Conservation (phyloP, 2,888 invertebrate genomes). For the Campopleginae sp. region DNA sequence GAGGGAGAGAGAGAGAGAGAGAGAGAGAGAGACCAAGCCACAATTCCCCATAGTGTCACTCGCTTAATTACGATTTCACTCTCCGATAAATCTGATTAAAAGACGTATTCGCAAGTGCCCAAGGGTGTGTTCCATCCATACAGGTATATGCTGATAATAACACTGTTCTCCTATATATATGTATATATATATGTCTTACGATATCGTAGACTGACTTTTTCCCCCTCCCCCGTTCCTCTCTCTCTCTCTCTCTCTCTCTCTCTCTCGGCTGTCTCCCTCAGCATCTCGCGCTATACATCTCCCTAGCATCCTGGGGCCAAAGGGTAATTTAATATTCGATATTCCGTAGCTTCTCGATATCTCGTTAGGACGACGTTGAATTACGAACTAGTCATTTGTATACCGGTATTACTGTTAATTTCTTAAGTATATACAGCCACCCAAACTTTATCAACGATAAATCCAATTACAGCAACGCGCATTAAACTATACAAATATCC, state of each 20-base stretch:
- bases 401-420: constrained; percentile 20
- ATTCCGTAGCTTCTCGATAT: constrained; percentile 55
- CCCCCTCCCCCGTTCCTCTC: constrained; percentile 13
- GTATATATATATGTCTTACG: constrained; percentile 2
- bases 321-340: constrained; percentile 64
- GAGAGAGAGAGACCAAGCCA: constrained; percentile 51
- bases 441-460: not conserved
- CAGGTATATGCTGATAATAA: not conserved
- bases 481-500: not conserved
- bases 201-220: constrained; percentile 9
- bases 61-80: constrained; percentile 69
- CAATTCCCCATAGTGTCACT: constrained; percentile 66
- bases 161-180: not conserved
- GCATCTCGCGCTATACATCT: not conserved
- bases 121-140: constrained; percentile 36
- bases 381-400: constrained; percentile 29
- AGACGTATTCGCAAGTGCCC: constrained; percentile 65
- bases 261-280: constrained; percentile 29
- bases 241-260: constrained; percentile 41
- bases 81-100: constrained; percentile 69
- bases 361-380: constrained; percentile 52
- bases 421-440: not conserved
- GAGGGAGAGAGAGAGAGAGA: constrained; percentile 12
- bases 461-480: not conserved
- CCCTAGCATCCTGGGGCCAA: constrained; percentile 41